A percentile compares a stretch with the other conserved stretches of the same genome.
These are phyloP conservation scores for Knipowitschia caucasica DNA, from an alignment of 2,797 vertebrate species.

Conservation along the genomic window DNA sequence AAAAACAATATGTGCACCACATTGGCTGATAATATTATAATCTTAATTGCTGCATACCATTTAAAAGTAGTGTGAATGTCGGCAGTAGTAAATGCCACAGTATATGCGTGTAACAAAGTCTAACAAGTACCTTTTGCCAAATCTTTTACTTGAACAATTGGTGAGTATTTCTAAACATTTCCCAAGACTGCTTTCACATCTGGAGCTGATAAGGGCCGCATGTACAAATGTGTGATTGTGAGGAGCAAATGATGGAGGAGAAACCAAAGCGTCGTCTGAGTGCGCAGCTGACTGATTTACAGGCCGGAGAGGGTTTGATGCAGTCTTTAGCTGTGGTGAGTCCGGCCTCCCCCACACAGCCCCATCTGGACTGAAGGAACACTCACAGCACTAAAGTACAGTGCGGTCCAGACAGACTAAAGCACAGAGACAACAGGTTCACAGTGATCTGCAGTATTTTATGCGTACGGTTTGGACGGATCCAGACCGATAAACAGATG, in stretches of 20 bases:
- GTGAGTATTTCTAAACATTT: not conserved
- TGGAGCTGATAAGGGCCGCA: conserved; percentile 3
- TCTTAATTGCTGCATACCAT: too few relatives aligned
- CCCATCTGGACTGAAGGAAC: conserved; percentile 49
- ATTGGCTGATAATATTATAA: too few relatives aligned
- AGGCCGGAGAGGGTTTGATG: conserved; percentile 25
- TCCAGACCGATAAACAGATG: not conserved
- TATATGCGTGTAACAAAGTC: too few relatives aligned
- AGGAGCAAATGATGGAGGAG: conserved; percentile 4
- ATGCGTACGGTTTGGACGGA: not conserved
- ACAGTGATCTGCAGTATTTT: not conserved
- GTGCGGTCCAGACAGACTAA: conserved; percentile 13
- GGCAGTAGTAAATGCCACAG: too few relatives aligned
- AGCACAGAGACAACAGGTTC: not conserved
- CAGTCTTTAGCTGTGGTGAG: conserved; percentile 25
- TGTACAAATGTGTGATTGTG: conserved; percentile 2
- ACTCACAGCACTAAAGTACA: conserved; percentile 4
- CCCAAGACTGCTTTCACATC: not conserved
- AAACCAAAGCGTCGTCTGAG: not conserved
- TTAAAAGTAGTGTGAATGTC: too few relatives aligned
- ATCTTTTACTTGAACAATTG: not conserved
- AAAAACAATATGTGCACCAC: too few relatives aligned
- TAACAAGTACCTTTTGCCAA: too few relatives aligned
- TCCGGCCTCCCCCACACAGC: conserved; percentile 25
- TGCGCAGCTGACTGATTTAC: conserved; percentile 33